Conservation (phyloP, 2,888 invertebrate genomes). For the Cheilosia scutellata region DNA sequence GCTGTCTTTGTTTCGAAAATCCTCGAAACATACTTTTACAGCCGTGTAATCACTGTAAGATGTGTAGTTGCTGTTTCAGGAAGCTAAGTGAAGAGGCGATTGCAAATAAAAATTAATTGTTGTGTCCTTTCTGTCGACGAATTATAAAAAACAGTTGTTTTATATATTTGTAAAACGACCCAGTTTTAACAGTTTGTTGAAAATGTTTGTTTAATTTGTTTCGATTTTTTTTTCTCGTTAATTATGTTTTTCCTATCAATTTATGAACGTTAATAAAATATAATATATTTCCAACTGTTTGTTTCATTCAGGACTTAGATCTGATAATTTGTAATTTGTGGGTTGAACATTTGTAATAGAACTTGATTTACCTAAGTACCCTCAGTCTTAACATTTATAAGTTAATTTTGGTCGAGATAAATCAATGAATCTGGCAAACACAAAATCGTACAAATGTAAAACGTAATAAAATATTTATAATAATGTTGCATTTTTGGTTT, state of each 20-base stretch:
- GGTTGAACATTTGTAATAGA: too few relatives aligned
- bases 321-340: too few relatives aligned
- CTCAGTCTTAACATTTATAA: too few relatives aligned
- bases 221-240: not conserved
- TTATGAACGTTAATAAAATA: constrained; percentile 1
- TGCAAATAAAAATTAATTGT: constrained; percentile 6
- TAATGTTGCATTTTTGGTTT: too few relatives aligned
- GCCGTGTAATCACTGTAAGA: constrained; percentile 19
- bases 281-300: not conserved
- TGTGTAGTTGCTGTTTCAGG: constrained; percentile 24
- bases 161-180: constrained; percentile 11
- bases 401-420: too few relatives aligned
- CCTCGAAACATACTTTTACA: not conserved
- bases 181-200: not conserved
- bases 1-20: not conserved
- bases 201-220: not conserved
- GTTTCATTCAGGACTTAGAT: constrained; percentile 4
- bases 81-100: constrained; percentile 12
- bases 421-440: too few relatives aligned
- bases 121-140: constrained; percentile 24
- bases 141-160: constrained; percentile 19
- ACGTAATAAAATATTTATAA: too few relatives aligned
- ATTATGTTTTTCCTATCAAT: not conserved
- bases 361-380: too few relatives aligned
- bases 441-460: too few relatives aligned